Evolutionary conservation across 2,797 vertebrate genomes (phyloP).

Genomic region (Thripadectes ignobilis): DNA sequence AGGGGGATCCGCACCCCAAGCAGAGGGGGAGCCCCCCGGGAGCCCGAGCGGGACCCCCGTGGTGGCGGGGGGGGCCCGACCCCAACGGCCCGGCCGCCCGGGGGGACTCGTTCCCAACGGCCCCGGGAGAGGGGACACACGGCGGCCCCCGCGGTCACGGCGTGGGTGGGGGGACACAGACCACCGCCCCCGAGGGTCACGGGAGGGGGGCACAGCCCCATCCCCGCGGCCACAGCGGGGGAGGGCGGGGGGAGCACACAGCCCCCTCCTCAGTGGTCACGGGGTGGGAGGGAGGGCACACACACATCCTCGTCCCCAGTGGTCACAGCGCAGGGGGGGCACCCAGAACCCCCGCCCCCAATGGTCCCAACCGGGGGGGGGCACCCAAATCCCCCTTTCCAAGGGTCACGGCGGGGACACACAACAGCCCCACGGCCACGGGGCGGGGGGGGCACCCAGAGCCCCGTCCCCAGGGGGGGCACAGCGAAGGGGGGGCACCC

Average conservation of each 20-base stretch:
- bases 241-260: background rate
- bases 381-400: background rate
- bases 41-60: background rate
- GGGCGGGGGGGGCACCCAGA: background rate
- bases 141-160: background rate
- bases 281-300: background rate
- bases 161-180: background rate
- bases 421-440: background rate
- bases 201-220: background rate
- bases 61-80: background rate
- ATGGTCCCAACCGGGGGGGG: too few relatives aligned
- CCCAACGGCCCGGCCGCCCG: background rate
- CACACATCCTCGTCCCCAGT: background rate
- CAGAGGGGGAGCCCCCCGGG: background rate
- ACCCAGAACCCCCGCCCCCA: background rate
- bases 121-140: background rate
- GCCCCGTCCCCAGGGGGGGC: background rate
- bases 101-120: background rate
- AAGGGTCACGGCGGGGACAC: background rate
- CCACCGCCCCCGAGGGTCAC: background rate
- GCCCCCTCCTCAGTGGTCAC: background rate
- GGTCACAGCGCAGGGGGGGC: background rate
- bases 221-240: background rate
- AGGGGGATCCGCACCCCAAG: background rate
- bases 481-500: background rate